A percentile compares a stretch with the other conserved stretches of the same genome.
Evolutionary conservation across 2,888 invertebrate genomes (phyloP).

Genomic region (Augochlorella aurata): DNA sequence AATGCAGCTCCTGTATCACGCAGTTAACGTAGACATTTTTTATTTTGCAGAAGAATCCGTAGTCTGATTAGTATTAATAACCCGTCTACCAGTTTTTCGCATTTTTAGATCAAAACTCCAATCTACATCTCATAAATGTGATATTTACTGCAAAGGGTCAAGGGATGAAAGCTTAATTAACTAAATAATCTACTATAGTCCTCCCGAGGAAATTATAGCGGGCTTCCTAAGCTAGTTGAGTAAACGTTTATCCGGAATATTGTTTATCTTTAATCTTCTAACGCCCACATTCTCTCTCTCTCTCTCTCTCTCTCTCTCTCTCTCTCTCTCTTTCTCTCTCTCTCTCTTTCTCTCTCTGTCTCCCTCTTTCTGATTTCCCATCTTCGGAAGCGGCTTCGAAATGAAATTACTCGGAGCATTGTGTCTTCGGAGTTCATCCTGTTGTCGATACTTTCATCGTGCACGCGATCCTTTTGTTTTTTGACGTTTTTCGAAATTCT

Average conservation of each 20-base stretch:
- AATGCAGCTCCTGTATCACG: too few species aligned
- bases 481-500: not conserved
- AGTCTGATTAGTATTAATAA: too few species aligned
- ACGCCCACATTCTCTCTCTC: not conserved
- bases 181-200: not conserved
- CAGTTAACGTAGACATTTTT: too few species aligned
- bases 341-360: too few species aligned
- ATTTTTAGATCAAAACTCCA: not conserved
- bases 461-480: not conserved
- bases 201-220: not conserved
- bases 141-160: not conserved
- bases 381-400: not conserved
- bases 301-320: too few species aligned
- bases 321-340: too few species aligned
- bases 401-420: not conserved
- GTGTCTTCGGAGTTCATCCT: not conserved
- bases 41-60: too few species aligned
- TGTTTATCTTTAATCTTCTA: constrained; percentile 44
- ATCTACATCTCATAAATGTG: not conserved
- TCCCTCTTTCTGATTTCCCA: not conserved
- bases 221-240: not conserved
- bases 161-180: not conserved
- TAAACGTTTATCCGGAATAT: constrained; percentile 2
- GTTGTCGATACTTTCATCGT: not conserved
- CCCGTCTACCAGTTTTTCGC: not conserved